Evolutionary conservation across 2,888 invertebrate genomes (phyloP).

Genomic region (Epinotia nisella): DNA sequence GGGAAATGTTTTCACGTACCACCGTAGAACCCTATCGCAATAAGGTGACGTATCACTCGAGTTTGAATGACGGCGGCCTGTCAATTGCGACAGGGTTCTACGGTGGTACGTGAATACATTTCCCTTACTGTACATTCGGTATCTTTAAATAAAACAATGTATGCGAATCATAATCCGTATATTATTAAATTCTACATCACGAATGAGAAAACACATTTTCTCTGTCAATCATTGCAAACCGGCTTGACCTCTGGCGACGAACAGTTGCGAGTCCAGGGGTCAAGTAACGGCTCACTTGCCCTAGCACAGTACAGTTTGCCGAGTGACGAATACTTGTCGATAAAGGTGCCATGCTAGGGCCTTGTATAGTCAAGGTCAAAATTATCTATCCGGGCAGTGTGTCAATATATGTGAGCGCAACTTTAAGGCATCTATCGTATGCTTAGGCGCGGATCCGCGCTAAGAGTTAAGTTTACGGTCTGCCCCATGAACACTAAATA

Average conservation of each 20-base stretch:
- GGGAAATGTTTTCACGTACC: too few relatives aligned
- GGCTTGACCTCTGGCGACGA: not conserved
- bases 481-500: too few relatives aligned
- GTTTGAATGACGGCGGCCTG: too few relatives aligned
- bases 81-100: too few relatives aligned
- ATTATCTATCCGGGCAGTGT: not conserved
- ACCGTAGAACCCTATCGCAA: too few relatives aligned
- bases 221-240: slow-evolving; percentile 6
- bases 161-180: slow-evolving; percentile 24
- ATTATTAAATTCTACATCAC: slow-evolving; percentile 46
- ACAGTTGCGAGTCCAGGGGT: not conserved
- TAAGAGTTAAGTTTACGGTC: too few relatives aligned
- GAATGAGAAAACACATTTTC: slow-evolving; percentile 27
- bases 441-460: too few relatives aligned
- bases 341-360: not conserved
- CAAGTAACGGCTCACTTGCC: not conserved
- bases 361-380: not conserved
- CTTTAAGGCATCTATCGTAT: too few relatives aligned
- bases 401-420: not conserved
- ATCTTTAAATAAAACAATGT: slow-evolving; percentile 13
- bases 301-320: not conserved
- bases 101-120: too few relatives aligned
- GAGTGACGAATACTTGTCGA: not conserved
- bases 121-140: too few relatives aligned
- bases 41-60: too few relatives aligned